These are phyloP conservation scores for Eubasilissa regina DNA, from an alignment of 1,140 invertebrate genomes.

Conservation along the genomic window DNA sequence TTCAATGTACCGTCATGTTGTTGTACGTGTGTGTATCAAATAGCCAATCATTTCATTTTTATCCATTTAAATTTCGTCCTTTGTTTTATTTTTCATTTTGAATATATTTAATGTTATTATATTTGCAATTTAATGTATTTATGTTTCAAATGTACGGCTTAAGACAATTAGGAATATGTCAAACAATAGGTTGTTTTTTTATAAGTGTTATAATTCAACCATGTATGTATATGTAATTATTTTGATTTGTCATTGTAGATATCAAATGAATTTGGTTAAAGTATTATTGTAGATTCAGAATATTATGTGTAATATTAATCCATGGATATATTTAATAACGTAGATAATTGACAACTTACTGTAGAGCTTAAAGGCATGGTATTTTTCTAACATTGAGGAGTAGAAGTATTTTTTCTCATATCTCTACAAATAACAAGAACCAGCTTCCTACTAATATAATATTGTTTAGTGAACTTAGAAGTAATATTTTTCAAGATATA, in stretches of 20 bases:
- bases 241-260: not conserved
- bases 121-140: too few species aligned
- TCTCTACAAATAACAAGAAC: constrained; percentile 20
- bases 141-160: not conserved
- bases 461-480: not conserved
- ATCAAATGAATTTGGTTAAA: not conserved
- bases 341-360: constrained; percentile 2
- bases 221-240: not conserved
- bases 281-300: too few species aligned
- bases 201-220: too few species aligned
- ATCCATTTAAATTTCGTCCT: too few species aligned
- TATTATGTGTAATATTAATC: not conserved
- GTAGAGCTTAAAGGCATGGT: constrained; percentile 33
- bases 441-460: constrained; percentile 28
- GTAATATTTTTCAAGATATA: not conserved
- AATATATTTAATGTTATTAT: too few species aligned
- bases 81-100: too few species aligned
- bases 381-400: constrained; percentile 26
- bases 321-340: not conserved
- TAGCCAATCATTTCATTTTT: too few species aligned
- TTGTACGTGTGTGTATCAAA: not conserved
- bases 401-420: constrained; percentile 23
- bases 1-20: not conserved
- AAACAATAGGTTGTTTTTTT: not conserved
- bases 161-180: not conserved